Percentiles rank a stretch among this genome's conserved stretches.
Evolutionary conservation across 2,797 vertebrate species (phyloP).

Genomic region (Orestias chungarensis): DNA sequence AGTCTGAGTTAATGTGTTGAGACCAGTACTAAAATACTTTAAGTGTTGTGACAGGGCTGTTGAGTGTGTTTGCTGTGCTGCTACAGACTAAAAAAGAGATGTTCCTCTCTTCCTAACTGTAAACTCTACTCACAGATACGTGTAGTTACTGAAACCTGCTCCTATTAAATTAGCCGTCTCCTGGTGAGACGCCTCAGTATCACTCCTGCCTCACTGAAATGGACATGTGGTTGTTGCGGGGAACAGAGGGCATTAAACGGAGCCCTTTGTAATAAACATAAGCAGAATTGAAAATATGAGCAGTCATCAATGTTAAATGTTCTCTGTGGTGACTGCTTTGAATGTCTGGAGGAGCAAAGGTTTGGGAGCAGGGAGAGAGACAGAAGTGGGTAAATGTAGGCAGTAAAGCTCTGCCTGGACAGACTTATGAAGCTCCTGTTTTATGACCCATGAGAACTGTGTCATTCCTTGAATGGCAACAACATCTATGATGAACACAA

Average conservation of each 20-base stretch:
- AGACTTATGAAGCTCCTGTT: slow-evolving; percentile 90
- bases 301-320: slow-evolving; percentile 91
- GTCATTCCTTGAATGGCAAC: slow-evolving; percentile 82
- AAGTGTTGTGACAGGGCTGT: background rate
- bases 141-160: slow-evolving; percentile 67
- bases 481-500: slow-evolving; percentile 36
- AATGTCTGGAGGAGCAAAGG: slow-evolving; percentile 76
- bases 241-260: slow-evolving; percentile 81
- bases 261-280: slow-evolving; percentile 88
- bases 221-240: slow-evolving; percentile 77
- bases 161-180: slow-evolving; percentile 89
- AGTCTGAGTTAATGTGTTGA: background rate
- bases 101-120: slow-evolving; percentile 14
- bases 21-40: background rate
- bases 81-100: background rate
- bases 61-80: background rate
- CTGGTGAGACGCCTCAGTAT: slow-evolving; percentile 84
- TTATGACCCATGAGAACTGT: slow-evolving; percentile 85
- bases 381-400: slow-evolving; percentile 89
- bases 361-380: slow-evolving; percentile 65
- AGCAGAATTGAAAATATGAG: slow-evolving; percentile 87
- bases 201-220: slow-evolving; percentile 85
- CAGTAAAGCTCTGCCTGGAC: slow-evolving; percentile 83
- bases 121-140: slow-evolving; percentile 37
- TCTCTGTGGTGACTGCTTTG: slow-evolving; percentile 84